Base-by-base conservation (phyloP, 2,113 vertebrate genomes). In the Okapia johnstoni region DNA sequence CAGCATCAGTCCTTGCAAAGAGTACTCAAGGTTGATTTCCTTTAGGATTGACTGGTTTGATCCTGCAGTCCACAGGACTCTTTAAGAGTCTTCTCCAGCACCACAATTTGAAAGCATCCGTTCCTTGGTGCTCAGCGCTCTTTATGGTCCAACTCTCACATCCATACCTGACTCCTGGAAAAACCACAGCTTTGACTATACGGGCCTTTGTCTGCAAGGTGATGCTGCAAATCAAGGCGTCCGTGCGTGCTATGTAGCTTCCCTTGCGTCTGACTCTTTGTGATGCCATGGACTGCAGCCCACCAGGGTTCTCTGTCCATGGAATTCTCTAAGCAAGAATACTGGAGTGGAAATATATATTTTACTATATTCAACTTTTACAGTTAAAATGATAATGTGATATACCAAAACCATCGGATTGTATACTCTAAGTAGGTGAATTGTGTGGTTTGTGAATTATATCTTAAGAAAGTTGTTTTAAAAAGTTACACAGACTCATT, bases 401-500 rank as follows among this genome's bases (percentile, higher is more conserved):
- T 15, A 30, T 7, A 43, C 9, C n/a, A 2, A 10, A 76, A n/a
- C 43, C 61, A 26, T 26, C 5, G 23, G 55, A 11, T 36, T 7
- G 3, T 16, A 26, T 2, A 2, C 52, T 43, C 9, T 36, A 5
- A 48, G 2, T 16, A 33, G 57, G 52, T 28, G 8, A 73, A 2
- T 5, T 40, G 4, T 15, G 0, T 46, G 17, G 3, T 2, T 1
- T 23, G 26, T 21, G 19, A 46, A 16, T 58, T 80, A 0, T 8
- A 66, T 21, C 79, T 93, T 12, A 50, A 52, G 17, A 58, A 93
- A 73, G 76, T 66, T 84, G 26, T 3, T 85, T 93, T 54, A 12
- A n/a, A 70, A 50, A 48, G 52, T 21, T 1, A 63, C 0, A 14
- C n/a, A 61, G 52, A 6, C 21, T 73, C 30, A 28, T 26, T 50